phyloP scores from a whole-genome alignment of 2,113 vertebrate species.

The Equus przewalskii region DNA sequence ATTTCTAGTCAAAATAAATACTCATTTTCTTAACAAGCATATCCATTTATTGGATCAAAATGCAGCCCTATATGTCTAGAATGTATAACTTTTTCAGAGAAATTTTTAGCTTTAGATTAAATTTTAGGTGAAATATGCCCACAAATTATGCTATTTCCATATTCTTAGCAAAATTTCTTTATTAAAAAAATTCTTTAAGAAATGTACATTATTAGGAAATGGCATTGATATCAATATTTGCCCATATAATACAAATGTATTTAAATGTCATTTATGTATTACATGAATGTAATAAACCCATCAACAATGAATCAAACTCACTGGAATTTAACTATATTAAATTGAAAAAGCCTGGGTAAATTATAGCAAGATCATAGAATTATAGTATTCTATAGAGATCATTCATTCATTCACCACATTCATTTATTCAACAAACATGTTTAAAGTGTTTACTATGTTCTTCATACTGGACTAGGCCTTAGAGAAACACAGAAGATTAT shows the following conservation, averaged over 20 bases:
- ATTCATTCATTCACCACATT: not conserved
- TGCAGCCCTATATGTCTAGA: not conserved
- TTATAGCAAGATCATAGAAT: not conserved
- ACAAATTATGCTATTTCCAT: not conserved
- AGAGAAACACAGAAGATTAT: not conserved
- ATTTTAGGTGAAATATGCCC: not conserved
- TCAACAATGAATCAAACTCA: not conserved
- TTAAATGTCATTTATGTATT: not conserved
- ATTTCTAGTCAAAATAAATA: conserved; percentile 40
- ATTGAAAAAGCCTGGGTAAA: not conserved
- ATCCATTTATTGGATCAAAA: conserved; percentile 4
- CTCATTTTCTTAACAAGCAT: not conserved
- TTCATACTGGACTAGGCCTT: fast-evolving
- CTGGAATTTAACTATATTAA: not conserved
- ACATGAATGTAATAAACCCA: not conserved
- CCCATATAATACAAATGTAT: not conserved
- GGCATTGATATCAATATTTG: not conserved
- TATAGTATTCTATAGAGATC: not conserved
- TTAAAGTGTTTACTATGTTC: not conserved
- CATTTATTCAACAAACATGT: not conserved
- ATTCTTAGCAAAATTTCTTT: not conserved
- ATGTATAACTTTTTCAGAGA: fast-evolving
- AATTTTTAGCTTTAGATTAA: not conserved
- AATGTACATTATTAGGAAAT: conserved; percentile 38
- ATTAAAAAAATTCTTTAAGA: not conserved